A percentile compares a stretch with the other conserved stretches of the same genome.
These are phyloP conservation scores for Drosophila lacicola DNA, from an alignment of 2,888 invertebrate species.

Conservation along the genomic window DNA sequence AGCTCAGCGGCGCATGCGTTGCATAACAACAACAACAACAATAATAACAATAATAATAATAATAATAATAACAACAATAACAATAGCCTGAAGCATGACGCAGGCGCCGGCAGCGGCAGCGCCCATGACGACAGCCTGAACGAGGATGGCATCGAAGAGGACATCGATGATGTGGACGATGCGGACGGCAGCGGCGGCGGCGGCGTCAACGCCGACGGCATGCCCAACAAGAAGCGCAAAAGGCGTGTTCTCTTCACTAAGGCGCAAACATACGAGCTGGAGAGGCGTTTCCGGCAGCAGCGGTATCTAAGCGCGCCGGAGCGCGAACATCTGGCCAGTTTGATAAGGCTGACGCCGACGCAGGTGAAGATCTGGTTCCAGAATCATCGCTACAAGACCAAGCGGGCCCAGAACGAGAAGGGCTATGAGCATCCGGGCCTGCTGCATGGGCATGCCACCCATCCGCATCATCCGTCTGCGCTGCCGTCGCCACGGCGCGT, in stretches of 20 bases:
- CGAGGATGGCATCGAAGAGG: slow-evolving; percentile 85
- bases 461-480: slow-evolving; percentile 85
- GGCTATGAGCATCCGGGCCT: slow-evolving; percentile 88
- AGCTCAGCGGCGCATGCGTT: slow-evolving; percentile 65
- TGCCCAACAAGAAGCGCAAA: slow-evolving; percentile 94
- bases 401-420: slow-evolving; percentile 98
- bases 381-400: slow-evolving; percentile 99
- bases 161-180: slow-evolving; percentile 87
- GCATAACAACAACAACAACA: slow-evolving; percentile 60
- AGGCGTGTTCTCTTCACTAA: slow-evolving; percentile 98
- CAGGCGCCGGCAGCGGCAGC: slow-evolving; percentile 48
- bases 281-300: slow-evolving; percentile 97
- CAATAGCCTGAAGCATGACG: slow-evolving; percentile 60
- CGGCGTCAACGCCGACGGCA: slow-evolving; percentile 84
- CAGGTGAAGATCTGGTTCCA: slow-evolving; percentile 99
- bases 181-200: slow-evolving; percentile 82
- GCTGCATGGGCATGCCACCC: slow-evolving; percentile 77
- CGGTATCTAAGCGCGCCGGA: slow-evolving; percentile 99
- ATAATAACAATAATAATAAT: slow-evolving; percentile 59
- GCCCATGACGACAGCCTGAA: slow-evolving; percentile 85
- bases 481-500: slow-evolving; percentile 95
- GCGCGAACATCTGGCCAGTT: slow-evolving; percentile 96
- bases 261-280: slow-evolving; percentile 98
- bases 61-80: slow-evolving; percentile 54
- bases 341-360: slow-evolving; percentile 97